Evolutionary conservation across 2,888 invertebrate genomes (phyloP), one percentile per base, ranked within the genome.

Genomic region (Rotaria magnacalcarata): DNA sequence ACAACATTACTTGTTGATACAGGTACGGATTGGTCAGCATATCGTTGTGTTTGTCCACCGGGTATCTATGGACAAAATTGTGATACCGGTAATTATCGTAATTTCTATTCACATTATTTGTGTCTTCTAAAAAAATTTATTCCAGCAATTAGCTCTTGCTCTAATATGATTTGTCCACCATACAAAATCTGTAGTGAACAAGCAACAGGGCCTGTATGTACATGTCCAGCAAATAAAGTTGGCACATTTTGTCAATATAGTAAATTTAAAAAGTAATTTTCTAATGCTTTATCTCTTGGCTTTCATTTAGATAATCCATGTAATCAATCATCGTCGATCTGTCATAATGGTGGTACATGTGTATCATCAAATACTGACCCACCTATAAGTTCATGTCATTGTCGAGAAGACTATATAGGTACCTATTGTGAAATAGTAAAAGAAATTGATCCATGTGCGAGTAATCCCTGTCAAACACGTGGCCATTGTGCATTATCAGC

Each of bases 341-440:
- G 87, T 74, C 80, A 60, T 41, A 85, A 87, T 74, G 84, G 60
- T 43, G 87, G 87, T 14, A 85, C 84, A 80, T 87, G 87, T 74
- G 21, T 87, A n/a, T 52, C 56, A 41, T 84, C 80, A n/a, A 80
- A 80, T 80, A 80, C 80, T 47, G 80, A 80, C 8, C 80, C 80
- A 47, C 80, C 80, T 8, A n/a, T 47, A 41, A 80, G 24, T 47
- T 24, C 80, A 41, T 87, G 87, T 84, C 41, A 50, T n/a, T 87
- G 87, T 84, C 50, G 84, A 41, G 50, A n/a, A 43, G 60, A 80
- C 27, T 87, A 74, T 84, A 84, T 54, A 7, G 87, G 85, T 34
- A 41, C 84, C 11, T 52, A 84, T 74, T 87, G 87, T 84, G 58
- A 85, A 47, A 60, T 47, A 52, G 11, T 47, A 16, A 67, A 27